Evolutionary conservation across 2,797 vertebrate species (phyloP), one percentile per base, ranked within the genome.

Genomic region (Sylvia borin): DNA sequence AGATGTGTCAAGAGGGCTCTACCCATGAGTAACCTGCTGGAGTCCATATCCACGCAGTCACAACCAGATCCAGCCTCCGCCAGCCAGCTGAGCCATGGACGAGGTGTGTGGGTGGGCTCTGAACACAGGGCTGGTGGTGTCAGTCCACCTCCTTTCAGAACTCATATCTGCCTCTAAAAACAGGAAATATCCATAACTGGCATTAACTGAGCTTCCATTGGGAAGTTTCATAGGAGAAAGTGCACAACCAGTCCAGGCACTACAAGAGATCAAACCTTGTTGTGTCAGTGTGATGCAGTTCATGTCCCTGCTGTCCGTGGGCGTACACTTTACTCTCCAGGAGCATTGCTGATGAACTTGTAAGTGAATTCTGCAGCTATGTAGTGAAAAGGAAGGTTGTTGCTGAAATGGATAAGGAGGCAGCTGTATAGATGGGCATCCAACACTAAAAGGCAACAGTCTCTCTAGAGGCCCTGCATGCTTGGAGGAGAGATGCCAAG

Each of bases 1-100:
- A 43, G 48, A 34, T 43, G 32, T 54, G 12, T 24, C 32, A 34
- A 5, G 20, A 26, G 50, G 54, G 19, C 11, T 73, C 20, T 31
- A 55, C 18, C 21, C 16, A 20, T 20, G 40, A 54, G n/a, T 36
- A 36, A 78, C 21, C 40, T 45, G 40, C 61, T 66, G 51, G n/a
- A 47, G 21, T 26, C 40, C 40, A 55, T 27, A 13, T 66, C 40
- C 61, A 55, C 1, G 1, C 32, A 36, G 50, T 8, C 50, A 65
- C 50, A 78, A 10, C 61, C 61, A 65, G 48, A 77, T 36, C 60
- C 38, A 53, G 20, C 16, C 48, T 36, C 16, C 0, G 2, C 25
- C 1, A 0, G 25, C 25, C 25, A 34, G 40, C 48, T 55, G 58
- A n/a, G 50, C 58, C 29, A 24, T 15, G 13, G 20, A 16, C 0